phyloP scores from a whole-genome alignment of 2,113 vertebrate species.

The Rallus limicola region DNA sequence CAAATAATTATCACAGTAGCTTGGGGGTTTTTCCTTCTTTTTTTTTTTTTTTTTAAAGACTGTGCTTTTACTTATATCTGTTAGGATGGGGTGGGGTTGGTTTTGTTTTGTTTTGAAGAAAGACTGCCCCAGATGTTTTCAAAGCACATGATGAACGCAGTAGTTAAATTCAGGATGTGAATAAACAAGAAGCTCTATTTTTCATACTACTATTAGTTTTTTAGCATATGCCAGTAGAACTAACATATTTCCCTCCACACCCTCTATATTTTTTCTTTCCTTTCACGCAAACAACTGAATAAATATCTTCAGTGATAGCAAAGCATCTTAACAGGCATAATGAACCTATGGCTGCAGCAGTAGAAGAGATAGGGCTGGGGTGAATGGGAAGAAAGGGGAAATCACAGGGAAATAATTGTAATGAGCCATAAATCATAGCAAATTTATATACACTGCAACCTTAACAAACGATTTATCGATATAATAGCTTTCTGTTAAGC shows the following conservation, averaged over 20 bases:
- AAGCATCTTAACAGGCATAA: constrained; percentile 26
- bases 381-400: background rate
- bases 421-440: constrained; percentile 24
- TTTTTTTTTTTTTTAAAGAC: background rate
- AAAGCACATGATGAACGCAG: background rate
- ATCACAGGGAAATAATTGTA: constrained; percentile 7
- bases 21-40: background rate
- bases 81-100: background rate
- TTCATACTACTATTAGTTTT: constrained; percentile 62
- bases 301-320: constrained; percentile 29
- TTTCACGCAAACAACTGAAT: constrained; percentile 36
- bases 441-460: background rate
- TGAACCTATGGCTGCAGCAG: constrained; percentile 46
- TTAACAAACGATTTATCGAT: background rate
- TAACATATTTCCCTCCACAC: background rate
- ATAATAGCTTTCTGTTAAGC: constrained; percentile 10
- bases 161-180: constrained; percentile 41
- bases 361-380: background rate
- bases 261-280: constrained; percentile 1
- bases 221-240: constrained; percentile 38
- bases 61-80: constrained; percentile 16
- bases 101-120: background rate
- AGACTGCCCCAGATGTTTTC: constrained; percentile 10
- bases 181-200: constrained; percentile 61
- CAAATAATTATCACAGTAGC: constrained; percentile 55